Evolutionary conservation across 2,888 invertebrate genomes (phyloP), one percentile per base, ranked within the genome.

Genomic region (Platycnemis pennipes): DNA sequence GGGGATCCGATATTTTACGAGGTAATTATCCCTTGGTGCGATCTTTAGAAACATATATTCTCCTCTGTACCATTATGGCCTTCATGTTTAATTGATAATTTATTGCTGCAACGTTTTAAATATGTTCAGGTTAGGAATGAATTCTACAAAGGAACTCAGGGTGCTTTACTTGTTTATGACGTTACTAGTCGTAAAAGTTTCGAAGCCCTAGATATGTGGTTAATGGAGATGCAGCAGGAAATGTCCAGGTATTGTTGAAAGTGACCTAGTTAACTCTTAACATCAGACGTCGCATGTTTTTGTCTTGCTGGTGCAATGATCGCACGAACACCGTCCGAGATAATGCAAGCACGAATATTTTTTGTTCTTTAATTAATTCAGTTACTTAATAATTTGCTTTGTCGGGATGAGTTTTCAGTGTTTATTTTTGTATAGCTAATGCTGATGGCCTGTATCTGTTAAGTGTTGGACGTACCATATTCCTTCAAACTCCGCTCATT

Each of bases 91-190:
- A 13, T 16, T 49, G n/a, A n/a, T n/a, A 8, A 45, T 45, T 49
- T 44, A 45, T 88, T 49, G 44, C 22, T 44, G 13, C 16, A 19
- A 49, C n/a, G 3, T 88, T 42, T 49, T n/a, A 49, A 88, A 46
- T 5, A 42, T 77, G 13, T 94, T 13, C 94, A 96, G 96, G 96
- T 96, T 5, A 95, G 96, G 45, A 96, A 96, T 95, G 96, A 96
- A 95, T 96, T 96, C 95, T 96, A 96, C 95, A 96, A 96, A 94
- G 96, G 96, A 95, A 96, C 96, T 26, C 96, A 96, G 94, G 96
- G 96, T 11, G 96, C 96, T 45, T 94, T 96, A 53, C 95, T 96
- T 49, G 96, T 96, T n/a, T 96, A 96, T 95, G 96, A 96, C 95
- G 96, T 96, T 3, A 95, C 96, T 0, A 96, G 96, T 94, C 95